Conservation (phyloP, 2,797 vertebrate species). For the Rhinella marina region DNA sequence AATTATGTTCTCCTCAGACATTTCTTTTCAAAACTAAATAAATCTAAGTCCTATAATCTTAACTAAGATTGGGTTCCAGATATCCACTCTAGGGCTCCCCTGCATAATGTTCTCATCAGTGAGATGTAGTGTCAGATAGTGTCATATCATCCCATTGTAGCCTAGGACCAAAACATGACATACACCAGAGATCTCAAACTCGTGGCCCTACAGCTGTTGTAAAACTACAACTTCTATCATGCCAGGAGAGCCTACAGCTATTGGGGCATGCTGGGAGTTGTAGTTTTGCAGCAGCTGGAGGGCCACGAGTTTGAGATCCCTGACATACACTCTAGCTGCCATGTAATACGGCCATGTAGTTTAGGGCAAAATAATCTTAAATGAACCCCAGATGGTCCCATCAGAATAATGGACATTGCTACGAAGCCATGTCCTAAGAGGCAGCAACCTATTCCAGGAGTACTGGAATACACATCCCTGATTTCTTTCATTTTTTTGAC, state of each 20-base stretch:
- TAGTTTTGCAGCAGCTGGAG: no score
- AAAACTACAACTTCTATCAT: no score
- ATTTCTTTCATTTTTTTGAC: neutral
- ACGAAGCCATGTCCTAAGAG: neutral
- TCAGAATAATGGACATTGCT: neutral
- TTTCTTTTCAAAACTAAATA: no score
- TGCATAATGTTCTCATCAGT: neutral
- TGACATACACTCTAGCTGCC: neutral
- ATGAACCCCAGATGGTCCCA: neutral
- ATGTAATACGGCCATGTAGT: neutral
- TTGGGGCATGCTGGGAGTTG: no score
- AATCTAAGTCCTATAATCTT: no score
- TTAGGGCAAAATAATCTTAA: neutral
- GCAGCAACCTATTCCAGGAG: neutral
- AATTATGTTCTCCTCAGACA: no score
- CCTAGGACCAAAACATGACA: neutral
- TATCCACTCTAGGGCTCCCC: neutral
- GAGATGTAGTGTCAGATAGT: neutral
- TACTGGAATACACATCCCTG: neutral
- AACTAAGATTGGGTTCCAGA: neutral
- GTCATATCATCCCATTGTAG: neutral
- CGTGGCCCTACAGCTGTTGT: no score
- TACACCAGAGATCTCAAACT: no score
- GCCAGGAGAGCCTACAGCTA: no score
- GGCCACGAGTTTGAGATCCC: no score